A percentile compares a stretch with the other conserved stretches of the same genome.
Evolutionary conservation across 2,888 invertebrate species (phyloP).

Genomic region (Mycogona germanica): DNA sequence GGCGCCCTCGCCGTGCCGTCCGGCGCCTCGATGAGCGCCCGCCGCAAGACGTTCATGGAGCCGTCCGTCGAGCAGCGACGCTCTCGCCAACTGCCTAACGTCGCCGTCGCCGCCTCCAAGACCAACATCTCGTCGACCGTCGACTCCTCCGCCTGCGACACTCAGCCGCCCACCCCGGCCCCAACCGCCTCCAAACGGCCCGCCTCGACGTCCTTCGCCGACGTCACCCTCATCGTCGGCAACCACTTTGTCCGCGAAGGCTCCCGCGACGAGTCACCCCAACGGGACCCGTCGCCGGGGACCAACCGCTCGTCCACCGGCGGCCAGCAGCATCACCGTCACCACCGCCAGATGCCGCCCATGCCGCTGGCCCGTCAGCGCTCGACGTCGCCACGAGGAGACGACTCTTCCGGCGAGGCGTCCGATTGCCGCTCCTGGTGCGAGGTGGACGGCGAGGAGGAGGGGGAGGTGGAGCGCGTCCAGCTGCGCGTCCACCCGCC

Average conservation of each 20-base stretch:
- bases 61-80: no score
- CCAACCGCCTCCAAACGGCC: neutral
- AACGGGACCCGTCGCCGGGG: no score
- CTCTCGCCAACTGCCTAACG: no score
- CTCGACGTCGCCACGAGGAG: neutral
- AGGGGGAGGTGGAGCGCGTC: neutral
- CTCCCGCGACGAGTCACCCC: no score
- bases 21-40: no score
- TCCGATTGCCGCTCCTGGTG: conserved; percentile 8
- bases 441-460: conserved; percentile 20
- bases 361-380: no score
- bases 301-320: no score
- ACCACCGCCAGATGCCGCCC: neutral
- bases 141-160: neutral
- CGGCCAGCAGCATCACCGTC: neutral
- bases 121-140: no score
- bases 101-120: no score
- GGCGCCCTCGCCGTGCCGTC: no score
- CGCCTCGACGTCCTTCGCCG: neutral
- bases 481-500: neutral
- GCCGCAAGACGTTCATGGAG: no score
- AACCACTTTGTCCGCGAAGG: no score
- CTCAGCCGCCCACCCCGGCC: neutral
- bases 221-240: neutral
- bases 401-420: conserved; percentile 2